A percentile compares a stretch with the other conserved stretches of the same genome.
Conservation (phyloP, 2,113 vertebrate species). For the Coturnix japonica region DNA sequence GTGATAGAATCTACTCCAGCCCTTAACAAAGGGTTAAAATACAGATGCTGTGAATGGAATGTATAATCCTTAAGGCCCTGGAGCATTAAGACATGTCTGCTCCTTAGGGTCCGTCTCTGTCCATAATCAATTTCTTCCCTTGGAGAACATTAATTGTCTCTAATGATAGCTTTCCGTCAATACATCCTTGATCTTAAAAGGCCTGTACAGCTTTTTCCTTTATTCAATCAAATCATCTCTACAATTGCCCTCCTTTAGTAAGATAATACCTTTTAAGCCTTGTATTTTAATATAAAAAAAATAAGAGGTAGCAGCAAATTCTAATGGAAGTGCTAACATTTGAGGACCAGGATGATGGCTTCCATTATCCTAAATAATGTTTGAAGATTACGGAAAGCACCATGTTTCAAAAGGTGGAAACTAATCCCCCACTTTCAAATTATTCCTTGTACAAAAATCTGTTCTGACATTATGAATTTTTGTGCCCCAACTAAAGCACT, state of each 20-base stretch:
- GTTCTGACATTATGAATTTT: constrained; percentile 75
- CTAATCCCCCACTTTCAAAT: constrained; percentile 85
- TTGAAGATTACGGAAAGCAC: constrained; percentile 89
- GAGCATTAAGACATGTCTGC: constrained; percentile 85
- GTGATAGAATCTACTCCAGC: constrained; percentile 5
- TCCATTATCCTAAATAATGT: constrained; percentile 89
- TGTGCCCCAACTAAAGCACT: constrained; percentile 61
- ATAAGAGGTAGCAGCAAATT: constrained; percentile 90
- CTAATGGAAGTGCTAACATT: constrained; percentile 86
- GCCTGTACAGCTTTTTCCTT: constrained; percentile 85
- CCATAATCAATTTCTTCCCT: constrained; percentile 93
- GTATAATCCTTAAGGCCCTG: constrained; percentile 82
- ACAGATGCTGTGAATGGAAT: constrained; percentile 80
- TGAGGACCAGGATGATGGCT: constrained; percentile 85
- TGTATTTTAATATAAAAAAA: constrained; percentile 94
- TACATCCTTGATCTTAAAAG: constrained; percentile 93
- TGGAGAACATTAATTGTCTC: constrained; percentile 92
- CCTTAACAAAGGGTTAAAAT: constrained; percentile 80
- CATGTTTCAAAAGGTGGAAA: constrained; percentile 86
- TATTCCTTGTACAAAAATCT: constrained; percentile 81
- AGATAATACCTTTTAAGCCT: constrained; percentile 92
- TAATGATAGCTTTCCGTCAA: constrained; percentile 98
- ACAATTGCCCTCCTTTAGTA: constrained; percentile 89
- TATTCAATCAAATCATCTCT: constrained; percentile 95
- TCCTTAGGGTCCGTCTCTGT: constrained; percentile 87